These are phyloP conservation scores for Channa maculata DNA, from an alignment of 2,113 vertebrate genomes.

Conservation along the genomic window DNA sequence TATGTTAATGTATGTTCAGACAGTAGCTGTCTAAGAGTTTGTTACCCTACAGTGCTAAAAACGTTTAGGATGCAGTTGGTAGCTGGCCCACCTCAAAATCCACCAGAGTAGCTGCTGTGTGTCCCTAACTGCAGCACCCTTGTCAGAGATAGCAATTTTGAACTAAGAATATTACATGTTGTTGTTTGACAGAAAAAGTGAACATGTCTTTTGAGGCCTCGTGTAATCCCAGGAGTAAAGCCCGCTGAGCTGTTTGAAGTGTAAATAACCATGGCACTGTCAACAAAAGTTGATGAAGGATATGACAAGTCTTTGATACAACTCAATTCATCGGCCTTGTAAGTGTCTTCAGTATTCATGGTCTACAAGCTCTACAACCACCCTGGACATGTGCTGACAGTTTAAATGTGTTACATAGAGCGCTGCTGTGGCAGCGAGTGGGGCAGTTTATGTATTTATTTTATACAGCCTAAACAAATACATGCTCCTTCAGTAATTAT, in stretches of 20 bases:
- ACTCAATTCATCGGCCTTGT: conserved; percentile 52
- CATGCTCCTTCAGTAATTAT: too few relatives aligned
- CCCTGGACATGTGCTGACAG: conserved; percentile 60
- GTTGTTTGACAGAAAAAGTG: conserved; percentile 32
- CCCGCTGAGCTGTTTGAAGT: conserved; percentile 48
- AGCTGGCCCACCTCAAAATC: conserved; percentile 28
- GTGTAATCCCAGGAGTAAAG: conserved; percentile 43
- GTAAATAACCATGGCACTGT: conserved; percentile 61
- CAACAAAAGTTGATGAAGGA: conserved; percentile 43
- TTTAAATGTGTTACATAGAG: conserved; percentile 54
- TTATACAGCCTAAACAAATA: conserved; percentile 1
- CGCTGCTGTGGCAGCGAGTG: conserved; percentile 13
- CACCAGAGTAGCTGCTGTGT: conserved; percentile 33
- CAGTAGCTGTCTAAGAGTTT: too few relatives aligned
- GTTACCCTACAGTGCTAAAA: too few relatives aligned
- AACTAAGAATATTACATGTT: conserved; percentile 44
- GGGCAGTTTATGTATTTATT: conserved; percentile 39
- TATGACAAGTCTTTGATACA: conserved; percentile 54
- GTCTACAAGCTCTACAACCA: conserved; percentile 51
- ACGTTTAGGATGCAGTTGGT: conserved; percentile 5
- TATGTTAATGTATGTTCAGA: too few relatives aligned
- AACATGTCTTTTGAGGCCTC: conserved; percentile 33
- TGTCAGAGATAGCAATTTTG: conserved; percentile 33
- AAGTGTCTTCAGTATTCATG: conserved; percentile 60
- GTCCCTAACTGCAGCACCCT: conserved; percentile 29